Conservation (phyloP, 2,888 invertebrate genomes). For the Pristionchus japonicus region DNA sequence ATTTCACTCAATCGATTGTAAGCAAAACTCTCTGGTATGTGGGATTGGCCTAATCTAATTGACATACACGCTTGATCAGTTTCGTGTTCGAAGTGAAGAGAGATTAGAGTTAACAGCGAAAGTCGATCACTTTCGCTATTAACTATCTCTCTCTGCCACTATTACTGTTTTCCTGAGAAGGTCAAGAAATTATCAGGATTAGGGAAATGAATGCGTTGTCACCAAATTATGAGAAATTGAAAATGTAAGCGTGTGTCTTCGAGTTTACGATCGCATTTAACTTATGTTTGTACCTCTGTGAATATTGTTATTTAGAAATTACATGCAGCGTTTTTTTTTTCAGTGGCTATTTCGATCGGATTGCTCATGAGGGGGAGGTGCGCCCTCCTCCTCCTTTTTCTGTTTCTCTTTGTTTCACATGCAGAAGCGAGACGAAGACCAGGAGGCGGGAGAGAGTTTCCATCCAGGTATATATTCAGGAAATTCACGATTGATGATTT, state of each 20-base stretch:
- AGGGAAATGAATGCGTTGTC: neutral
- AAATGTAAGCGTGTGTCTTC: neutral
- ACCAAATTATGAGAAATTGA: neutral
- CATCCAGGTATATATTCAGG: neutral
- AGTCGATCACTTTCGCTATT: conserved; percentile 24
- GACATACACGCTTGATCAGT: conserved; percentile 32
- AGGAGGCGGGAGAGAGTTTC: conserved; percentile 39
- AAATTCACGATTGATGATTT: too few species aligned
- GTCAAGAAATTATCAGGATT: neutral
- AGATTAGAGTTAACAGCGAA: neutral
- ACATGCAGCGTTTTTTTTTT: too few species aligned
- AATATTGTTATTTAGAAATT: too few species aligned
- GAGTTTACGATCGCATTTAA: neutral
- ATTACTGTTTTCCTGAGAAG: neutral
- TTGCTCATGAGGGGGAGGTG: conserved; percentile 10
- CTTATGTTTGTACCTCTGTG: too few species aligned
- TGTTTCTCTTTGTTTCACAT: neutral
- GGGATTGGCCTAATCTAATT: conserved; percentile 27
- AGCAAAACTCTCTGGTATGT: neutral
- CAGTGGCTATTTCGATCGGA: neutral
- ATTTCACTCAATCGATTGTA: neutral
- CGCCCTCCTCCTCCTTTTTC: neutral
- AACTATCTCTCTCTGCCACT: neutral
- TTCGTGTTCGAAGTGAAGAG: conserved; percentile 9
- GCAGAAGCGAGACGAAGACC: neutral